Percentiles rank a stretch among this genome's conserved stretches.
Conservation (phyloP, 2,888 invertebrate species). For the Trissonchulus sp. region DNA sequence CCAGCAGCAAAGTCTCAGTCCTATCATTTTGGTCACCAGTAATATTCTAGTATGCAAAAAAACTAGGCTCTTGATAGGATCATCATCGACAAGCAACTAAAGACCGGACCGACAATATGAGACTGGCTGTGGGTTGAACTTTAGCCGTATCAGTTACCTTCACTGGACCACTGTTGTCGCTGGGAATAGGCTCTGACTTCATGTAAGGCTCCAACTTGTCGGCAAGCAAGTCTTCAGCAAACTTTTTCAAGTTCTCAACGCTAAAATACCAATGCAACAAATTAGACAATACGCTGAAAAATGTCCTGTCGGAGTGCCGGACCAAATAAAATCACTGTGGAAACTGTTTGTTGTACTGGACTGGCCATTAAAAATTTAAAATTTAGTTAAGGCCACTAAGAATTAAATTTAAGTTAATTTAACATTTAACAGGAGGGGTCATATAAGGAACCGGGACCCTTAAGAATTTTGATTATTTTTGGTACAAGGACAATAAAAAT, state of each 20-base stretch:
- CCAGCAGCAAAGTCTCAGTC: slow-evolving; percentile 6
- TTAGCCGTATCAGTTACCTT: slow-evolving; percentile 45
- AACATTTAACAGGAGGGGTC: too few relatives aligned
- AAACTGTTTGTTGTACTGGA: too few relatives aligned
- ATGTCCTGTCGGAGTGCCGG: too few relatives aligned
- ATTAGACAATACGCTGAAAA: slow-evolving; percentile 22
- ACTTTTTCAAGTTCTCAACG: slow-evolving; percentile 73
- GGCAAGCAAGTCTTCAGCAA: slow-evolving; percentile 73
- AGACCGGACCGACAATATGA: too few relatives aligned
- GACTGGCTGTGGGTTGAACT: too few relatives aligned
- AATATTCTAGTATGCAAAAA: not conserved
- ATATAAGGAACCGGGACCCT: too few relatives aligned
- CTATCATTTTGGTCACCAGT: not conserved
- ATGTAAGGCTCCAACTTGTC: slow-evolving; percentile 80
- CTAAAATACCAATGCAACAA: slow-evolving; percentile 55
- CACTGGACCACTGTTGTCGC: slow-evolving; percentile 65
- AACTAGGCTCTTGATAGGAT: not conserved
- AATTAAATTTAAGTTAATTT: too few relatives aligned
- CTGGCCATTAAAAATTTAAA: too few relatives aligned
- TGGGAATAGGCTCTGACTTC: slow-evolving; percentile 89
- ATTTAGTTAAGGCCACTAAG: too few relatives aligned
- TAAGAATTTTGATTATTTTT: too few relatives aligned
- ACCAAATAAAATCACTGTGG: too few relatives aligned
- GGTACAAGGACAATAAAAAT: too few relatives aligned
- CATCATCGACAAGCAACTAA: not conserved